Evolutionary conservation across 2,113 vertebrate species (phyloP).

Genomic region (Marmota monax): DNA sequence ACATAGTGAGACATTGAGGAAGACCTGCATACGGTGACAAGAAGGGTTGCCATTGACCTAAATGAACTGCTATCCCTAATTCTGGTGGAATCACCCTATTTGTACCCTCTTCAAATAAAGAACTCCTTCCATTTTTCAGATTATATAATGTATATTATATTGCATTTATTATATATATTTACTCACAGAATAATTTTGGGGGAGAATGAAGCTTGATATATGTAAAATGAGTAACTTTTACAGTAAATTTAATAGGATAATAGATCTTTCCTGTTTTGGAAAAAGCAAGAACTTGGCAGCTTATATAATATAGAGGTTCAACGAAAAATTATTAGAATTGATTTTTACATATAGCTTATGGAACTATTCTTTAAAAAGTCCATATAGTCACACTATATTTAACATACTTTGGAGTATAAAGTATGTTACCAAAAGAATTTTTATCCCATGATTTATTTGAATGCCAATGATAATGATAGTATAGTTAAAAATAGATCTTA

Average conservation of each 20-base stretch:
- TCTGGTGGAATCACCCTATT: neutral
- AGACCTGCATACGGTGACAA: neutral
- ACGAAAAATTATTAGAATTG: neutral
- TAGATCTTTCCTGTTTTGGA: neutral
- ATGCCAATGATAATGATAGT: neutral
- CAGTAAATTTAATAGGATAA: neutral
- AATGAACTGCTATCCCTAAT: neutral
- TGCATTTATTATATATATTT: neutral
- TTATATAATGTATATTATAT: neutral
- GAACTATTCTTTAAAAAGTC: neutral
- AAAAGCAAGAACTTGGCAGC: neutral
- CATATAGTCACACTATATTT: neutral
- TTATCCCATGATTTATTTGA: neutral
- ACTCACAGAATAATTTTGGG: neutral
- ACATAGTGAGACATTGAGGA: neutral
- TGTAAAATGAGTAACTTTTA: neutral
- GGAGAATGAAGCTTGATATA: neutral
- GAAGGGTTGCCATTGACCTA: neutral
- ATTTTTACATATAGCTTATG: constrained; percentile 31
- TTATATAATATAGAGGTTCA: neutral
- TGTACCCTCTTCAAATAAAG: neutral
- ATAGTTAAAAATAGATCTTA: constrained; percentile 9
- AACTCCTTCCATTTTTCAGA: neutral
- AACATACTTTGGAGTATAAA: neutral
- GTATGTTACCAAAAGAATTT: neutral